phyloP scores from a whole-genome alignment of 2,888 invertebrate species.

The Sipha maydis region DNA sequence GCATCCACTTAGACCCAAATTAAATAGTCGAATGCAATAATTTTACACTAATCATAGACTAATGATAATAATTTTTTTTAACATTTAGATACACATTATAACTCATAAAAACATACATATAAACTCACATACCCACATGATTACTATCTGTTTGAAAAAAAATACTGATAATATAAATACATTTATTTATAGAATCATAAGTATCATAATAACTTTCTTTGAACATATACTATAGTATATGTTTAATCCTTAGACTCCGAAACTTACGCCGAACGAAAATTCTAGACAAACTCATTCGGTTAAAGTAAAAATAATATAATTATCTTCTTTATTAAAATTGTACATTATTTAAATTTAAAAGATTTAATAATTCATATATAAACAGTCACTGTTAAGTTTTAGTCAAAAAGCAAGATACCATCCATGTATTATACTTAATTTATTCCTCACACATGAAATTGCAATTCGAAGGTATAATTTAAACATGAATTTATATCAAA shows the following conservation, averaged over 20 bases:
- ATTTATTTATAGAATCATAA: too few species aligned
- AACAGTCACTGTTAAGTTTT: conserved; percentile 3
- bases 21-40: too few species aligned
- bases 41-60: too few species aligned
- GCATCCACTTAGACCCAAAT: too few species aligned
- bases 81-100: too few species aligned
- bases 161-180: too few species aligned
- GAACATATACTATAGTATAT: neutral
- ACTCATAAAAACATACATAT: too few species aligned
- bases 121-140: too few species aligned
- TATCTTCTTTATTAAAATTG: conserved; percentile 10
- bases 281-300: neutral
- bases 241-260: neutral
- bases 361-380: conserved; percentile 12
- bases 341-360: neutral
- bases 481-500: conserved; percentile 1
- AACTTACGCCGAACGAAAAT: neutral
- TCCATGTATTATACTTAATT: neutral
- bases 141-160: too few species aligned
- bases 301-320: conserved; percentile 2
- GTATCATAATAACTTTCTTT: too few species aligned
- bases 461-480: conserved; percentile 1
- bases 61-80: too few species aligned
- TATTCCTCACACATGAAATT: neutral
- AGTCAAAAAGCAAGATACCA: neutral